phyloP scores from a whole-genome alignment of 2,888 invertebrate species.

The Hydroisotoma schaefferi region DNA sequence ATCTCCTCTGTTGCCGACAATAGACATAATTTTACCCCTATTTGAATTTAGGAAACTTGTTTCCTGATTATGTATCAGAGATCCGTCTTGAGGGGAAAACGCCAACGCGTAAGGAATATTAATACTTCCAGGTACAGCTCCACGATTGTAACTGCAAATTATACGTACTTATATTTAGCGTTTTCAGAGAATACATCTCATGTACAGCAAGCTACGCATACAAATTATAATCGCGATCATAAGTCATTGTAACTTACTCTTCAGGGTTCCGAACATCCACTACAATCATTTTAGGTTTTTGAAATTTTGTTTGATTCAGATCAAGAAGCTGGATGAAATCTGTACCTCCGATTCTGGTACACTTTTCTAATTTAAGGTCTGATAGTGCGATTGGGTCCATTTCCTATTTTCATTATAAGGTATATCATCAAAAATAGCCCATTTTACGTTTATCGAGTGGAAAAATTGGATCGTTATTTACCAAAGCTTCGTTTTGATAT shows the following conservation, averaged over 20 bases:
- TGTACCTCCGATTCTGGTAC: constrained; percentile 78
- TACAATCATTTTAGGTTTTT: constrained; percentile 58
- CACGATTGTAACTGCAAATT: constrained; percentile 67
- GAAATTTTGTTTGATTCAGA: constrained; percentile 50
- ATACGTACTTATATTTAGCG: background rate
- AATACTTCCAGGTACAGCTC: constrained; percentile 74
- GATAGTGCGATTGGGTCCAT: constrained; percentile 66
- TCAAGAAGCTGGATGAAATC: constrained; percentile 74
- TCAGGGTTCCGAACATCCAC: constrained; percentile 67
- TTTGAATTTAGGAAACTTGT: constrained; percentile 60
- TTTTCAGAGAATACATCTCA: background rate
- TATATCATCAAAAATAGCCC: background rate
- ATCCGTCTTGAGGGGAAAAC: constrained; percentile 61
- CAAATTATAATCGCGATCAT: constrained; percentile 3
- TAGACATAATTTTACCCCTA: constrained; percentile 66
- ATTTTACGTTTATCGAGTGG: background rate
- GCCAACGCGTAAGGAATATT: constrained; percentile 85
- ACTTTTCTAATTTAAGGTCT: constrained; percentile 68
- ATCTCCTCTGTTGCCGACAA: constrained; percentile 74
- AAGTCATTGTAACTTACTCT: constrained; percentile 59
- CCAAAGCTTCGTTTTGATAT: constrained; percentile 16
- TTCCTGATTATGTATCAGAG: constrained; percentile 63
- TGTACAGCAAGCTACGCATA: background rate
- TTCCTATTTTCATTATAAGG: constrained; percentile 59
- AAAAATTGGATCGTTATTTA: background rate